Conservation (phyloP, 2,797 vertebrate genomes). For the Sebastolobus altivelis region DNA sequence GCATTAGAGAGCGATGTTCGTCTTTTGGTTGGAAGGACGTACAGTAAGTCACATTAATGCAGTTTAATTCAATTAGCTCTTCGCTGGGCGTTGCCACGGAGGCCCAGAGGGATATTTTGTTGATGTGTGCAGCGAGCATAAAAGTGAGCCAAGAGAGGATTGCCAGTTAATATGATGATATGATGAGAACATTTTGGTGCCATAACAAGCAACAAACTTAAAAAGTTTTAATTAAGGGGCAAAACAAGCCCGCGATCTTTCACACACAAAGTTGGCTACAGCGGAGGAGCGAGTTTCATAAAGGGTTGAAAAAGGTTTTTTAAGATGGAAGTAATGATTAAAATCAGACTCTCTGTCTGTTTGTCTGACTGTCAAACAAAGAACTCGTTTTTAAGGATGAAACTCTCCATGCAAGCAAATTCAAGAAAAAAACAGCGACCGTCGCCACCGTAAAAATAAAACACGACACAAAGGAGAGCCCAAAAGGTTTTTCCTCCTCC, state of each 20-base stretch:
- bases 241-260: constrained; percentile 63
- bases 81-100: constrained; percentile 54
- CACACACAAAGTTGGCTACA: constrained; percentile 41
- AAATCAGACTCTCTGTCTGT: constrained; percentile 39
- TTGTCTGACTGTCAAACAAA: constrained; percentile 55
- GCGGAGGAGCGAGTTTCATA: constrained; percentile 38
- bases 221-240: constrained; percentile 80
- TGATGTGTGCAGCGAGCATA: constrained; percentile 59
- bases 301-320: constrained; percentile 44
- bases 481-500: constrained; percentile 70
- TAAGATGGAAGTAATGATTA: constrained; percentile 54
- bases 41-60: constrained; percentile 71
- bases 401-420: constrained; percentile 47
- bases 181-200: constrained; percentile 64
- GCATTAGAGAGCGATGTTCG: constrained; percentile 64
- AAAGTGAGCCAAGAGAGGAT: constrained; percentile 72
- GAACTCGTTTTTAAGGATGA: constrained; percentile 45
- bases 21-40: constrained; percentile 60
- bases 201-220: constrained; percentile 75
- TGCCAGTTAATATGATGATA: constrained; percentile 72
- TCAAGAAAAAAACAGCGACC: constrained; percentile 29
- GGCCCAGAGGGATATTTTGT: constrained; percentile 73
- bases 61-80: constrained; percentile 80
- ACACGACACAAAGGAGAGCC: constrained; percentile 69
- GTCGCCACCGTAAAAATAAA: constrained; percentile 60